These are phyloP conservation scores for Danionella dracula DNA, from an alignment of 2,797 vertebrate species.

Conservation along the genomic window DNA sequence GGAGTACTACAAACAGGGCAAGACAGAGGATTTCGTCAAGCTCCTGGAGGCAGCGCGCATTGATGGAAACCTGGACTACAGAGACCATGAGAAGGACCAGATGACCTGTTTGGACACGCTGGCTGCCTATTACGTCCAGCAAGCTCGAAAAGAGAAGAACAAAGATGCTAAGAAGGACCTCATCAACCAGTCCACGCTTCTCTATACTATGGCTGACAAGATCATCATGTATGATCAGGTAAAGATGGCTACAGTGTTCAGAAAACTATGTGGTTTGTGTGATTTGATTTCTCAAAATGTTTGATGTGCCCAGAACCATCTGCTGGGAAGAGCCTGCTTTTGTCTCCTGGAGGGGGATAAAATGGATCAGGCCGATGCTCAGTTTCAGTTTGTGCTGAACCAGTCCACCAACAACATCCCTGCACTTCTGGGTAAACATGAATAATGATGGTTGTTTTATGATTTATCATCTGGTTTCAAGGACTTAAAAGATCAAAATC, in stretches of 20 bases:
- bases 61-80: conserved; percentile 96
- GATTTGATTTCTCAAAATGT: not conserved
- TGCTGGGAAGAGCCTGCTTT: conserved; percentile 97
- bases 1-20: conserved; percentile 99
- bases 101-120: conserved; percentile 98
- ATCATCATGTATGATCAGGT: conserved; percentile 99
- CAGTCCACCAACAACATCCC: conserved; percentile 99
- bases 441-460: too few relatives aligned
- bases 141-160: conserved; percentile 97
- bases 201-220: conserved; percentile 99
- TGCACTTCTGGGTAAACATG: conserved; percentile 83
- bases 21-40: conserved; percentile 98
- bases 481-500: too few relatives aligned
- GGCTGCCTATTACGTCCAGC: conserved; percentile 97
- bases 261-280: too few relatives aligned
- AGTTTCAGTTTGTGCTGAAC: conserved; percentile 98
- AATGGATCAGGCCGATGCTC: conserved; percentile 98
- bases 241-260: conserved; percentile 33
- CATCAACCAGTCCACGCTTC: conserved; percentile 93
- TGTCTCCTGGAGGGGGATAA: conserved; percentile 98
- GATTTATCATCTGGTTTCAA: too few relatives aligned
- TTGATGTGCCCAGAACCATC: conserved; percentile 81
- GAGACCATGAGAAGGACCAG: conserved; percentile 98
- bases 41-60: conserved; percentile 95
- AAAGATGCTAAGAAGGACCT: conserved; percentile 99